phyloP scores from a whole-genome alignment of 2,888 invertebrate species.

The Agrochola litura region DNA sequence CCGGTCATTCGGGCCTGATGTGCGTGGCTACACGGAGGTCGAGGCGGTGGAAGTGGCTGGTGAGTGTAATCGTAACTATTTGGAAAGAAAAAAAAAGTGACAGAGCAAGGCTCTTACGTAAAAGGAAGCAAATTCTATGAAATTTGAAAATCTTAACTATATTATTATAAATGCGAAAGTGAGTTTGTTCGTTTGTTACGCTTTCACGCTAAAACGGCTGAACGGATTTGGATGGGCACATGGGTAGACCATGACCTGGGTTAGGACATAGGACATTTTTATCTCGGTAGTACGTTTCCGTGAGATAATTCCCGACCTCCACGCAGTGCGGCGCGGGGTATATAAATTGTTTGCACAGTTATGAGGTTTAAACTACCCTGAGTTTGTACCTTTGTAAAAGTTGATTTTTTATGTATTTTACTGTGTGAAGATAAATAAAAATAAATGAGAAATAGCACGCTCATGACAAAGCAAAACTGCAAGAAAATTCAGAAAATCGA shows the following conservation, averaged over 20 bases:
- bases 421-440: background rate
- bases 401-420: background rate
- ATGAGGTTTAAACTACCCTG: background rate
- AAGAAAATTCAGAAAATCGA: background rate
- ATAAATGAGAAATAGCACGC: background rate
- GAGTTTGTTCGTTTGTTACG: too few relatives aligned
- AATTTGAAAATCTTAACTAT: background rate
- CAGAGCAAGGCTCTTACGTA: background rate
- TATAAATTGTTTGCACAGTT: background rate
- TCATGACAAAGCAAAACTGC: background rate
- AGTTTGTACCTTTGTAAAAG: background rate
- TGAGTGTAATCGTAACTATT: background rate
- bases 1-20: constrained; percentile 58
- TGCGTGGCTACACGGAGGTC: constrained; percentile 31
- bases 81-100: background rate
- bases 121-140: background rate
- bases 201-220: too few relatives aligned
- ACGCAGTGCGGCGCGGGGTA: too few relatives aligned
- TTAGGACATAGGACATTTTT: too few relatives aligned
- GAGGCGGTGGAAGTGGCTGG: background rate
- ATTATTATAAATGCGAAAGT: too few relatives aligned
- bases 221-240: too few relatives aligned
- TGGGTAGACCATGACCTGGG: too few relatives aligned
- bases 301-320: too few relatives aligned
- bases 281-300: too few relatives aligned